Conservation (phyloP, 2,113 vertebrate genomes). For the Hydrolagus affinis region DNA sequence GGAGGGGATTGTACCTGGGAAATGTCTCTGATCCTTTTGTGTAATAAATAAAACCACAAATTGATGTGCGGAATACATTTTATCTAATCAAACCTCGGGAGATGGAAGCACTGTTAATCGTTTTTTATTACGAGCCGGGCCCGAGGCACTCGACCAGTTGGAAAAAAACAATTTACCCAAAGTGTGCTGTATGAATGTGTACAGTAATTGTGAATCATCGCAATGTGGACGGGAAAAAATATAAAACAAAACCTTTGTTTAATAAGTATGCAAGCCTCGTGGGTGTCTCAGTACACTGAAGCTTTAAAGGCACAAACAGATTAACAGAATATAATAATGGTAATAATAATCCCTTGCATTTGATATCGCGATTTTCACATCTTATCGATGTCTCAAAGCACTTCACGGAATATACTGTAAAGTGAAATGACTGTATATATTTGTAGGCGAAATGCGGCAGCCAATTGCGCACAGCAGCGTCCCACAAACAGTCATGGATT, state of each 20-base stretch:
- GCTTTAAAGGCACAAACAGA: constrained; percentile 23
- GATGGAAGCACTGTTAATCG: background rate
- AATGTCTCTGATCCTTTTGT: background rate
- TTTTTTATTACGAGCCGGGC: background rate
- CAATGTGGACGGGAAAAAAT: background rate
- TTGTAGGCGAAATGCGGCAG: too few species aligned
- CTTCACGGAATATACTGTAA: too few species aligned
- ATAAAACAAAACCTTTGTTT: constrained; percentile 11
- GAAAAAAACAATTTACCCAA: background rate
- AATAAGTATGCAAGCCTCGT: constrained; percentile 23
- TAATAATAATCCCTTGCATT: too few species aligned
- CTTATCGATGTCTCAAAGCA: too few species aligned
- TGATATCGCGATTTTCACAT: too few species aligned
- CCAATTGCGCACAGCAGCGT: too few species aligned
- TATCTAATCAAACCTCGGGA: background rate
- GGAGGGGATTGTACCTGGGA: background rate
- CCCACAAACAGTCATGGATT: too few species aligned
- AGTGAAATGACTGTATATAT: too few species aligned
- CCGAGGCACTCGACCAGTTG: background rate
- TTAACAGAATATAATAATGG: too few species aligned
- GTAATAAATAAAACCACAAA: constrained; percentile 21
- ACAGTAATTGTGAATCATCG: constrained; percentile 24
- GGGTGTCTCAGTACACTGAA: constrained; percentile 8
- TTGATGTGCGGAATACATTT: background rate
- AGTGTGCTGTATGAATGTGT: background rate